A percentile compares a stretch with the other conserved stretches of the same genome.
Evolutionary conservation across 2,113 vertebrate genomes (phyloP).

Genomic region (Corythaixoides concolor): DNA sequence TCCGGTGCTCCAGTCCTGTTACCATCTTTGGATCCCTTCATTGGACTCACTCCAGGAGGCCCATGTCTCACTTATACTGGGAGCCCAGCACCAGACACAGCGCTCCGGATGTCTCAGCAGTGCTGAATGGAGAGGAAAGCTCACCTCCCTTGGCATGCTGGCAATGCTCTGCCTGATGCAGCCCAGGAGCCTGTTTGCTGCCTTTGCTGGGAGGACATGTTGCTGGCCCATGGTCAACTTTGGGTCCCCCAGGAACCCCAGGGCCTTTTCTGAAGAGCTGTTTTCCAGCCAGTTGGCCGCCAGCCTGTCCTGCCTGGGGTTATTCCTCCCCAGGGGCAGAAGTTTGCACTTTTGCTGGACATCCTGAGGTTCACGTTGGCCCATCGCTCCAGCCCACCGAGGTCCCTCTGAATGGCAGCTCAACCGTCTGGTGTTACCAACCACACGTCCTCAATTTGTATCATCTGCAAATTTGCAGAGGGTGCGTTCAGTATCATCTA

Average conservation of each 20-base stretch:
- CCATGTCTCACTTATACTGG: neutral
- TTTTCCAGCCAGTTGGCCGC: neutral
- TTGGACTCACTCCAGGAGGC: neutral
- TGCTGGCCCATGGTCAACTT: neutral
- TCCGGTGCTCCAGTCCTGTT: neutral
- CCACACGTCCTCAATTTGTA: neutral
- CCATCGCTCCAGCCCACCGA: accelerated
- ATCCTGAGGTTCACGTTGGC: neutral
- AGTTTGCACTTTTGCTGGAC: neutral
- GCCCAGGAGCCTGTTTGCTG: neutral
- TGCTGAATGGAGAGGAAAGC: neutral
- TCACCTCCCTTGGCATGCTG: neutral
- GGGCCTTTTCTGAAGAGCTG: neutral
- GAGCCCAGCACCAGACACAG: neutral
- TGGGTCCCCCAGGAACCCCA: neutral
- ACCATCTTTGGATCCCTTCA: neutral
- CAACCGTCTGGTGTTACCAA: neutral
- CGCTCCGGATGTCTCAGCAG: neutral
- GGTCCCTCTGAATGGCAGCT: neutral
- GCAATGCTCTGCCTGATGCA: neutral
- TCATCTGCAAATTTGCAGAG: neutral
- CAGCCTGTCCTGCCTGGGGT: neutral
- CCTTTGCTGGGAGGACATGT: neutral
- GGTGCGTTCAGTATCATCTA: neutral
- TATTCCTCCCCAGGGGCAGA: neutral